Evolutionary conservation across 2,888 invertebrate species (phyloP).

Genomic region (Dicycla oo): DNA sequence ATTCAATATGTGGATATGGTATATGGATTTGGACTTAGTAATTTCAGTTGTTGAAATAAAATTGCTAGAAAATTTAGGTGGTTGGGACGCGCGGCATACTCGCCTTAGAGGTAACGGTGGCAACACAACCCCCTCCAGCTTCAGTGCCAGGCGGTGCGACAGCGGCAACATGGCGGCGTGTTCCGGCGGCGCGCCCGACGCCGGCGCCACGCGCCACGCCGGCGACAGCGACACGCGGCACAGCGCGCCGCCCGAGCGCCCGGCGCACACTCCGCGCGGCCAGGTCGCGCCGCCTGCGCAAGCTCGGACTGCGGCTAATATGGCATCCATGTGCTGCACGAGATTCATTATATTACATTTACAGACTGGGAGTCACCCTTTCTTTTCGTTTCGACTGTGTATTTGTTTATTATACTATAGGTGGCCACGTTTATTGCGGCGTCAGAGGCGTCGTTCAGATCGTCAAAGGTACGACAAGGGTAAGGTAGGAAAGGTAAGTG

Average conservation of each 20-base stretch:
- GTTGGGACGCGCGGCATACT: too few species aligned
- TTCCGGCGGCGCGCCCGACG: constrained; percentile 92
- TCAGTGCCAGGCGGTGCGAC: constrained; percentile 96
- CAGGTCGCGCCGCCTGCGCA: constrained; percentile 94
- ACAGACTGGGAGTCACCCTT: not conserved
- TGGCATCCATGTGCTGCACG: constrained; percentile 79
- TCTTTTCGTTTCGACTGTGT: not conserved
- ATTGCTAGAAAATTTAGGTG: too few species aligned
- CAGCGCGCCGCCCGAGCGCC: constrained; percentile 93
- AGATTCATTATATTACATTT: too few species aligned
- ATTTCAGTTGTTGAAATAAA: too few species aligned
- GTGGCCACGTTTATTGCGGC: not conserved
- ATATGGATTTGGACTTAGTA: too few species aligned
- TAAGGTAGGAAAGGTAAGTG: too few species aligned
- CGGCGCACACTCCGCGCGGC: constrained; percentile 94
- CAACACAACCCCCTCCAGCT: constrained; percentile 97
- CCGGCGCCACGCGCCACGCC: constrained; percentile 84
- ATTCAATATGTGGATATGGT: too few species aligned
- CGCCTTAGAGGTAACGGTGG: constrained; percentile 92
- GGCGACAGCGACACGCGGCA: constrained; percentile 86
- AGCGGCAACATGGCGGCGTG: constrained; percentile 96
- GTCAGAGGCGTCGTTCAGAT: not conserved
- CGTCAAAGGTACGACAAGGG: too few species aligned
- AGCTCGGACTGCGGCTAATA: constrained; percentile 76
- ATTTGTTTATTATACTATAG: too few species aligned